These are phyloP conservation scores for Furnarius figulus DNA, from an alignment of 2,113 vertebrate species.

Conservation along the genomic window DNA sequence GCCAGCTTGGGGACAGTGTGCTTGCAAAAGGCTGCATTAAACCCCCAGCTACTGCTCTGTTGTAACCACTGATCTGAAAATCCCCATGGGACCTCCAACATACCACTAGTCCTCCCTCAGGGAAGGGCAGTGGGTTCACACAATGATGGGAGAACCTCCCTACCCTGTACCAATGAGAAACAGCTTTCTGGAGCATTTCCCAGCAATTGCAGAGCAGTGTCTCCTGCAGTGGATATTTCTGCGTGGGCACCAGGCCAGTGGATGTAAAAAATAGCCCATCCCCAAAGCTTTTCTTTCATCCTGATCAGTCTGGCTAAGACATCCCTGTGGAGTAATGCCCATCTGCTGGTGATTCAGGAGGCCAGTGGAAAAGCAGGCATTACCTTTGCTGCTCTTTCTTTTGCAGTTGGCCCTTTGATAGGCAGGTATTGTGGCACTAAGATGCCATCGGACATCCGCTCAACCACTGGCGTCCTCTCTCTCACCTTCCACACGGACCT, in stretches of 20 bases:
- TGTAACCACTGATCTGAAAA: background rate
- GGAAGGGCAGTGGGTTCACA: background rate
- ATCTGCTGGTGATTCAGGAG: background rate
- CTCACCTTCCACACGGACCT: constrained; percentile 96
- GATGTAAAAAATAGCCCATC: background rate
- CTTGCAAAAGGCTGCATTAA: background rate
- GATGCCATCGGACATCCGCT: constrained; percentile 92
- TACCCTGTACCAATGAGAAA: background rate
- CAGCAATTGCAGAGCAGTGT: background rate
- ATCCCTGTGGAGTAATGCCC: background rate
- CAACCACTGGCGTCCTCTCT: constrained; percentile 90
- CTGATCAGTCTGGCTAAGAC: fast-evolving
- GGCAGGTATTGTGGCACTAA: constrained; percentile 94
- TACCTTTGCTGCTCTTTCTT: constrained; percentile 35
- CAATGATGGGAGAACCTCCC: background rate
- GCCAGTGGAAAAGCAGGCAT: background rate
- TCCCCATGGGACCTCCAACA: background rate
- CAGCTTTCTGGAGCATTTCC: background rate
- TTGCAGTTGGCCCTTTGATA: constrained; percentile 92
- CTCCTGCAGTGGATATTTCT: constrained; percentile 1
- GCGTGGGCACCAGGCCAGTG: background rate
- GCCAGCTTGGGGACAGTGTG: background rate
- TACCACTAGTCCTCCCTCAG: background rate
- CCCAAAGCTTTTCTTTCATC: background rate
- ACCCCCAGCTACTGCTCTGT: background rate